Evolutionary conservation across 2,113 vertebrate genomes (phyloP).

Genomic region (Tautogolabrus adspersus): DNA sequence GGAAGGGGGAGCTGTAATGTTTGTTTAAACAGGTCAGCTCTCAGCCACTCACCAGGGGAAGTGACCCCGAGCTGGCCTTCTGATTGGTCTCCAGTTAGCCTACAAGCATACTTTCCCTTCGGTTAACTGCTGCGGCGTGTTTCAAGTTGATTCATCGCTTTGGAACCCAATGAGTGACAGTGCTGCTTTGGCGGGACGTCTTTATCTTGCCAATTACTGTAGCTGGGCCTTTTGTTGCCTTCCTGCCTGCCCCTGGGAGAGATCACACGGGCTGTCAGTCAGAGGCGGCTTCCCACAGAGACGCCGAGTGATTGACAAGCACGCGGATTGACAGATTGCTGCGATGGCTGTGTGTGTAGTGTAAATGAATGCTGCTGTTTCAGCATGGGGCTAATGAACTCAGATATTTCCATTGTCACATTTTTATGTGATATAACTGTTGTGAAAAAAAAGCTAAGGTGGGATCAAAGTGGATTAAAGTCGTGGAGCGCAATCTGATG

Average conservation of each 20-base stretch:
- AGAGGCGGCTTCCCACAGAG: slow-evolving; percentile 68
- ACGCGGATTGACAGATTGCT: slow-evolving; percentile 71
- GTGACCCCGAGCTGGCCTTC: slow-evolving; percentile 48
- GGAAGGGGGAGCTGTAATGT: slow-evolving; percentile 33
- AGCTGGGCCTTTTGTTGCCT: slow-evolving; percentile 74
- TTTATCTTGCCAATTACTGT: slow-evolving; percentile 81
- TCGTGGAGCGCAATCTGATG: slow-evolving; percentile 48
- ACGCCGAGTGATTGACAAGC: slow-evolving; percentile 75
- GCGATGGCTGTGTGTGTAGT: slow-evolving; percentile 71
- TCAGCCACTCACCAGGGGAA: slow-evolving; percentile 69
- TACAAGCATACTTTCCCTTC: slow-evolving; percentile 61
- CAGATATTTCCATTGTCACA: slow-evolving; percentile 71
- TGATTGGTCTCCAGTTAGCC: slow-evolving; percentile 65
- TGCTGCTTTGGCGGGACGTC: slow-evolving; percentile 70
- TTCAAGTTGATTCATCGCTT: slow-evolving; percentile 72
- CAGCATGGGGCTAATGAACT: slow-evolving; percentile 76
- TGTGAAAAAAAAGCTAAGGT: slow-evolving; percentile 54
- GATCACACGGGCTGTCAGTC: slow-evolving; percentile 83
- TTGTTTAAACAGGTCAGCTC: slow-evolving; percentile 78
- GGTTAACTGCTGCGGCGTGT: slow-evolving; percentile 69
- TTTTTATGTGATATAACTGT: slow-evolving; percentile 60
- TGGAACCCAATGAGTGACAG: slow-evolving; percentile 74
- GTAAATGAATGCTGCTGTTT: slow-evolving; percentile 76
- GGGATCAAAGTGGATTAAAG: slow-evolving; percentile 59
- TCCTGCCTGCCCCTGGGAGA: slow-evolving; percentile 75